Evolutionary conservation across 2,888 invertebrate species (phyloP), one percentile per base, ranked within the genome.

Genomic region (Adelognathus sp.): DNA sequence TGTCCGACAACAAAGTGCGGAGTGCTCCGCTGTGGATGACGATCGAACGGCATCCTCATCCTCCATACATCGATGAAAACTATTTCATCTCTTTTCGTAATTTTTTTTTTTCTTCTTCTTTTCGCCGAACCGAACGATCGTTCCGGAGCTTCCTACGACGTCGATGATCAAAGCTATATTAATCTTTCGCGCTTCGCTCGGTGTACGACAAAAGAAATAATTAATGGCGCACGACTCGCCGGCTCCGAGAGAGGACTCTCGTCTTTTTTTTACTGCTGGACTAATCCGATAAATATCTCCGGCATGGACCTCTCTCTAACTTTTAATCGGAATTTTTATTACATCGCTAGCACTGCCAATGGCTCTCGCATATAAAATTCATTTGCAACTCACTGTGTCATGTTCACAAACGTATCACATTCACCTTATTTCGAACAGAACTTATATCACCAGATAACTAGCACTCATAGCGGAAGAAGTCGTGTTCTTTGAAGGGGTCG

Each of bases 151-250:
- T 39, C 39, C 41, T 50, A 46, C 56, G 73, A 73, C 63, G 60
- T 24, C 44, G 60, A 74, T 70, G 74, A 74, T 78, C 72, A 80
- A 82, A 81, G 81, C 50, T 69, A 72, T 81, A 82, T 83, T 84
- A 84, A 83, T 82, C 75, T 82, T 83, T 79, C 54, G 18, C 73
- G 67, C 74, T 74, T 52, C 18, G 44, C 54, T 54, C 50, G 54
- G 50, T 33, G n/a, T 60, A 36, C 58, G 58, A 74, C 63, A 74
- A 74, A 60, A 66, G 64, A 70, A 66, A 74, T 60, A 74, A 78
- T n/a, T 78, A 73, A 64, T 58, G n/a, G n/a, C 69, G 50, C 46
- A 18, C 3, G 41, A 58, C 14, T 58, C 58, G 16, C 14, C 58
- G 9, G 46, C 44, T 18, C 27, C 1, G 29, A 63, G 44, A 7